Base-by-base conservation (phyloP, 30 jellyfish, hydroid and myxozoan species). In the Clytia hemisphaerica region DNA sequence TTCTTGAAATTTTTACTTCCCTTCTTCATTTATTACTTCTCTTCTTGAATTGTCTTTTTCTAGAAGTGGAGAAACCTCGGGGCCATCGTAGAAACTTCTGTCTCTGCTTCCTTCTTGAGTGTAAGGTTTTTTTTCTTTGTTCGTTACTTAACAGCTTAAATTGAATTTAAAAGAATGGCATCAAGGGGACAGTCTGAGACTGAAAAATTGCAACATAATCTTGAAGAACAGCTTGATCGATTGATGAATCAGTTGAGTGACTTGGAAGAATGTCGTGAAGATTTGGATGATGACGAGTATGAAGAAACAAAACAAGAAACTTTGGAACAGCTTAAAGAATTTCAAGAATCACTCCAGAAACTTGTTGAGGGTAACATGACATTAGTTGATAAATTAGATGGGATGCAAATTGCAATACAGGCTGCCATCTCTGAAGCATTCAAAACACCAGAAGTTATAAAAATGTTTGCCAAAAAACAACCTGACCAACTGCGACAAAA, bases 361-460 rank as follows among this genome's bases (percentile, higher is more conserved):
- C 78, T 86, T 85, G 73, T 67, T 59, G 91, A 89, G 33, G 96
- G 96, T 1, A 61, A 86, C 61, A 77, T 86, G 77, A 86, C 96
- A 22, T 53, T 86, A 2, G 96, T 86, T 53, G 96, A 86, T 61
- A 73, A 86, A 37, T 69, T 86, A 22, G 78, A 80, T 63, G 80
- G 91, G 29, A 86, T 86, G 93, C 96, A 86, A 53, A 67, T 86
- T 62, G 96, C 96, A 37, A 86, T 86, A 10, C 96, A 86, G 73
- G 96, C 96, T 1, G 96, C 96, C 9, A 86, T 86, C 27, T 77
- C 94, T 32, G 96, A 86, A 47, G 96, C 96, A 45, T 86, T 86
- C 34, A 78, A 86, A 46, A 86, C 96, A 27, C 96, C 96, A 4
- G 96, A 86, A 72, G 96, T 86, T 0, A 77, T 86, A 1, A 67